Evolutionary conservation across 2,888 invertebrate genomes (phyloP).

Genomic region (Uloborus plumipes): DNA sequence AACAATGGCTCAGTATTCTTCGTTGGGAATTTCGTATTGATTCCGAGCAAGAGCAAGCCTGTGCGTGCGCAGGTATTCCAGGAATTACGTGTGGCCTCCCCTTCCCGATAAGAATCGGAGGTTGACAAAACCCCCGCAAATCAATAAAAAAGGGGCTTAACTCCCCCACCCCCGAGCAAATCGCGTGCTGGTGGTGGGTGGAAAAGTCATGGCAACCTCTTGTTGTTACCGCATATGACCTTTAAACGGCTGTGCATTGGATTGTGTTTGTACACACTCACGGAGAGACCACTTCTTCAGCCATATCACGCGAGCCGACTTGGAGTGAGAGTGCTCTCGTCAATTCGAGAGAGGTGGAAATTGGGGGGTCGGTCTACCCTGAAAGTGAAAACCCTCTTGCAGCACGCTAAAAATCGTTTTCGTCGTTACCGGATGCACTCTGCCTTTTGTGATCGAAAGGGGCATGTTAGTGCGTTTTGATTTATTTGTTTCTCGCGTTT

Average conservation of each 20-base stretch:
- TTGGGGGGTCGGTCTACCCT: no score
- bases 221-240: conserved; percentile 63
- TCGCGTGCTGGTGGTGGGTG: conserved; percentile 52
- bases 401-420: conserved; percentile 14
- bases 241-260: conserved; percentile 21
- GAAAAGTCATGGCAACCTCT: conserved; percentile 64
- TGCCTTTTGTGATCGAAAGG: neutral
- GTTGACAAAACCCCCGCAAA: conserved; percentile 62
- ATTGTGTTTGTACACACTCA: conserved; percentile 8
- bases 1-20: no score
- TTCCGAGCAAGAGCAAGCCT: neutral
- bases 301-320: no score
- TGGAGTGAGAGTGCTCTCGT: no score
- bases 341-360: no score
- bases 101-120: conserved; percentile 51
- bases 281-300: no score
- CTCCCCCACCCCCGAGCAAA: neutral
- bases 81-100: conserved; percentile 43
- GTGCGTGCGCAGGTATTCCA: conserved; percentile 15
- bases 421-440: neutral
- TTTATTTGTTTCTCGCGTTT: conserved; percentile 50
- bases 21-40: conserved; percentile 15
- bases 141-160: conserved; percentile 51
- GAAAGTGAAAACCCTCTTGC: no score
- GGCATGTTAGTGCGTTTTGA: conserved; percentile 42